Conservation (phyloP, 1,140 invertebrate genomes). For the Agrypnia vestita region DNA sequence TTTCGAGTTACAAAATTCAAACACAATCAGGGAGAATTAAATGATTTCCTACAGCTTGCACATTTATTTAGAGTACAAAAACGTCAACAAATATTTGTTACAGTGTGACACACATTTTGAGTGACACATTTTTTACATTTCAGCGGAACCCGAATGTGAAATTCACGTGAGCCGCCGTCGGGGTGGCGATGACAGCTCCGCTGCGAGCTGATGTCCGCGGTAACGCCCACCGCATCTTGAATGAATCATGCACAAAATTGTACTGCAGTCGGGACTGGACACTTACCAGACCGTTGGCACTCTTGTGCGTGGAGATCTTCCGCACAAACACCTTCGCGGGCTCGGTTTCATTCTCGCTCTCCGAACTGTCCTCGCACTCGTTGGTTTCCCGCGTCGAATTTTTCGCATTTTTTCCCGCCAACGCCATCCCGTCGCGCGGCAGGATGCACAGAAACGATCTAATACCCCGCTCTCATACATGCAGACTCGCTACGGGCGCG, state of each 20-base stretch:
- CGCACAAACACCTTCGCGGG: constrained; percentile 78
- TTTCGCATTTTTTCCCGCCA: constrained; percentile 3
- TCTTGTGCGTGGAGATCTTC: constrained; percentile 78
- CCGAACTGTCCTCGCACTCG: constrained; percentile 69
- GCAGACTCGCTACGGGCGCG: constrained; percentile 1
- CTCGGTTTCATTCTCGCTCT: constrained; percentile 80
- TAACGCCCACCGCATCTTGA: not conserved
- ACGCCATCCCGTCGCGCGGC: constrained; percentile 11
- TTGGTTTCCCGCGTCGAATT: constrained; percentile 3
- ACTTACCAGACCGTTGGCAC: constrained; percentile 43
- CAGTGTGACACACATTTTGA: too few species aligned
- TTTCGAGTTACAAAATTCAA: too few species aligned
- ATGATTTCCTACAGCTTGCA: too few species aligned
- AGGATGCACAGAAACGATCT: not conserved
- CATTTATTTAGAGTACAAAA: too few species aligned
- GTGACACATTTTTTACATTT: not conserved
- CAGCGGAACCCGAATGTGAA: not conserved
- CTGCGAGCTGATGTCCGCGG: not conserved
- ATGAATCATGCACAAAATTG: too few species aligned
- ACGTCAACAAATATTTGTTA: too few species aligned
- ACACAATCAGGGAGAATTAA: too few species aligned
- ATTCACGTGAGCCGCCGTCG: not conserved
- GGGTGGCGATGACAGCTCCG: not conserved
- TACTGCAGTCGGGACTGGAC: too few species aligned
- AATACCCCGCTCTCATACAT: not conserved